Base-by-base conservation (phyloP, 2,888 invertebrate species). In the Coenonympha arcania region DNA sequence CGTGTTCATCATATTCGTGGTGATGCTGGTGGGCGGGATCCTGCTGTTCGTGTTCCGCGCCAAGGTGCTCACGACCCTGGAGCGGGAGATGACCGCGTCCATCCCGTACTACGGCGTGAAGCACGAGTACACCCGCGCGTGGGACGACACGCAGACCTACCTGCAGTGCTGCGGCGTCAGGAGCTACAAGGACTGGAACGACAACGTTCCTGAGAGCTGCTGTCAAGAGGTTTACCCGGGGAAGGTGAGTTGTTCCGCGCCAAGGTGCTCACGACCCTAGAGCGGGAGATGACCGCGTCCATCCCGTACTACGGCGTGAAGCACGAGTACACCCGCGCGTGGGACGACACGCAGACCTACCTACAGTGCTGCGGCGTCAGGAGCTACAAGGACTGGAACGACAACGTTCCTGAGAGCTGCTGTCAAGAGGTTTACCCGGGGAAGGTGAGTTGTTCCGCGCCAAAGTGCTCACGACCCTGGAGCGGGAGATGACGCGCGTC, bases 21-120 rank as follows among this genome's bases (percentile, higher is more conserved):
- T 93, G 56, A 93, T 97, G 91, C 82, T 96, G 58, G 92, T 96
- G 53, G 96, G 96, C 28, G 97, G 95, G 34, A 93, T 97, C 56
- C 87, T 97, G 48, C 94, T 95, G 46, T 96, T 95, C 73, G 95
- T 96, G 42, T 97, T 96, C 85, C 89, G 95, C 36, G 93, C 92
- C 68, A 93, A 95, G 77, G 93, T 96, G 24, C 81, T 90, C 45
- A 89, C 89, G 36, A 91, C 92, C 0, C 88, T 95, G 75, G 90
- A 92, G 66, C 90, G 92, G 60, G 92, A 93, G 78, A 92, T 95
- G 93, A 88, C 88, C 58, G 90, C 91, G 13, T 89, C 94, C 1
- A 89, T 95, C 64, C 90, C 91, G 5, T 88, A 90, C 56, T 95
- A 95, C 72, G 92, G 92, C 39, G 88, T 88, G 13, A 88, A 89